Base-by-base conservation (phyloP, 2,797 vertebrate species). In the Fistularia tabacaria region DNA sequence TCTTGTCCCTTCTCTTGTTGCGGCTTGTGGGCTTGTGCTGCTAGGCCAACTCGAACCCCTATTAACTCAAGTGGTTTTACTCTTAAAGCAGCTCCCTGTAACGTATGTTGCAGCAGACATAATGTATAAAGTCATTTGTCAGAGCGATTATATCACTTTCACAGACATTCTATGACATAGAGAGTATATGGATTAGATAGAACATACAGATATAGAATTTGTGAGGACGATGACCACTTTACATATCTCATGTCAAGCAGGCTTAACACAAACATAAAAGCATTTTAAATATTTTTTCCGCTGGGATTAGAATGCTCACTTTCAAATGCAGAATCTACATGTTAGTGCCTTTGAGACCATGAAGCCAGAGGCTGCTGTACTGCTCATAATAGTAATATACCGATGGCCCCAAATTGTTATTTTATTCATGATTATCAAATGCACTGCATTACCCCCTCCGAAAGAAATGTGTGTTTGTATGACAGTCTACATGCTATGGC, bases 381-480 rank as follows among this genome's bases (percentile, higher is more conserved):
- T 25, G 25, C 25, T 25, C 2, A 25, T 25, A 5, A 25, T 25
- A 3, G 25, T 25, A 25, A 25, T 25, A 25, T 5, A 25, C 25
- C 25, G 5, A 25, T 25, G 25, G 25, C 25, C 25, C 25, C 25
- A 25, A 25, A 25, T 25, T 25, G 25, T 3, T 25, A 25, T 25
- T 25, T 3, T 25, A 25, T 25, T n/a, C 25, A 25, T 25, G 5
- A 25, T 25, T 25, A 25, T 3, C 25, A 25, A 25, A 25, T 25
- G 25, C 25, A 25, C 25, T 25, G 25, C 2, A 2, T 25, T 45
- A 43, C 49, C 36, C 63, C 42, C 61, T 39, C 0, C 1, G 8
- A 43, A n/a, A n/a, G n/a, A 49, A 15, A 57, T 65, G 10, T 43
- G 56, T 73, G 64, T 65, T 51, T 73, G 42, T 72, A 42, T 66